Conservation (phyloP, 2,888 invertebrate species). For the Prenolepis imparis region DNA sequence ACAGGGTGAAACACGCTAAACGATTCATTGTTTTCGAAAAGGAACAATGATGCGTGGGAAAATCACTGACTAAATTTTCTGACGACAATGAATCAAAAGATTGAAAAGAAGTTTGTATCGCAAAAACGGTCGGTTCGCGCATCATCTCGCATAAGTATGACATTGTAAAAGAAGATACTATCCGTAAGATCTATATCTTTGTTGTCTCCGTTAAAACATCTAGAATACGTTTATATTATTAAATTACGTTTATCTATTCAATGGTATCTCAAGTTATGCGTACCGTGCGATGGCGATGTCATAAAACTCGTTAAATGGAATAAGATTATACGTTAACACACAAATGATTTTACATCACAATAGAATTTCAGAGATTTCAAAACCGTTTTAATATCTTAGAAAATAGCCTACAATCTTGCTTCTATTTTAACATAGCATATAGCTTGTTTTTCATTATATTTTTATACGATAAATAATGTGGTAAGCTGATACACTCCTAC, state of each 20-base stretch:
- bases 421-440: not conserved
- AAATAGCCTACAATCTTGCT: not conserved
- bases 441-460: not conserved
- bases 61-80: conserved; percentile 68
- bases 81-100: conserved; percentile 64
- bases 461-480: not conserved
- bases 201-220: not conserved
- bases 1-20: conserved; percentile 70
- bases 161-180: not conserved
- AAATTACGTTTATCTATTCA: not conserved
- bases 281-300: not conserved
- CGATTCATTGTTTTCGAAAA: conserved; percentile 73
- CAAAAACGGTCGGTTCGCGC: not conserved
- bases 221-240: conserved; percentile 11
- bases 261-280: not conserved
- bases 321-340: not conserved
- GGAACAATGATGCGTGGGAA: conserved; percentile 75
- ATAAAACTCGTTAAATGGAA: not conserved
- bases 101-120: conserved; percentile 35
- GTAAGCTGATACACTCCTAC: not conserved
- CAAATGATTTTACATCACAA: not conserved
- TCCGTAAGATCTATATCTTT: not conserved
- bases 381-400: not conserved
- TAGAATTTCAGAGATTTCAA: not conserved
- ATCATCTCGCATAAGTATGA: not conserved